Evolutionary conservation across 1,140 invertebrate species (phyloP), one percentile per base, ranked within the genome.

Genomic region (Andricus grossulariae): DNA sequence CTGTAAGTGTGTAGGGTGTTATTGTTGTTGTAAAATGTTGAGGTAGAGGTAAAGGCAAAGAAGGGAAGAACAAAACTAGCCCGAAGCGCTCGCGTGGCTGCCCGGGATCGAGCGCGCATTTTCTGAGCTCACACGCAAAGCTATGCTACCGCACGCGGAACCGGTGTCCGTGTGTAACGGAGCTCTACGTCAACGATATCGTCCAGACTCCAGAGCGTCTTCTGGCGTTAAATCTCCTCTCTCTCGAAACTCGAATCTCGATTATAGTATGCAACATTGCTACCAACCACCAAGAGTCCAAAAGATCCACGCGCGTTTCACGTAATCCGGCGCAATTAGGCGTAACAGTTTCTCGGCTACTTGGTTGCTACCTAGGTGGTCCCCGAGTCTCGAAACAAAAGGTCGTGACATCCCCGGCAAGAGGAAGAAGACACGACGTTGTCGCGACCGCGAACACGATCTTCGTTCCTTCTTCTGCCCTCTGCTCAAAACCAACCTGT

Each of bases 311-410:
- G 18, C 12, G 13, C 75, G 75, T 77, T 79, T 82, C 82, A 78
- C 79, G 81, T 82, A 82, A 84, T 80, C 76, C 81, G 80, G 74
- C 60, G 60, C 78, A 84, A 80, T 84, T 84, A 81, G 78, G 71
- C 70, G 77, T 78, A 80, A 79, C 79, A 77, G 72, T 78, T 82
- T 77, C 55, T 80, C 45, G 75, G 73, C 75, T 72, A 80, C 77
- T 72, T 74, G 72, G 72, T 73, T 72, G 51, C 75, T 16, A 45
- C 32, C 55, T 79, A 76, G 81, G 81, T 82, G 80, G 80, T 82
- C 80, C 76, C 60, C 60, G 50, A 72, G 71, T 72, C 18, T 50
- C 49, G 21, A 50, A 72, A 50, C 19, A 50, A 50, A 71, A 72
- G 77, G 73, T 66, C 73, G 72, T 55, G 32, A 50, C 75, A 52